Evolutionary conservation across 2,888 invertebrate genomes (phyloP), one percentile per base, ranked within the genome.

Genomic region (Hydraecia micacea): DNA sequence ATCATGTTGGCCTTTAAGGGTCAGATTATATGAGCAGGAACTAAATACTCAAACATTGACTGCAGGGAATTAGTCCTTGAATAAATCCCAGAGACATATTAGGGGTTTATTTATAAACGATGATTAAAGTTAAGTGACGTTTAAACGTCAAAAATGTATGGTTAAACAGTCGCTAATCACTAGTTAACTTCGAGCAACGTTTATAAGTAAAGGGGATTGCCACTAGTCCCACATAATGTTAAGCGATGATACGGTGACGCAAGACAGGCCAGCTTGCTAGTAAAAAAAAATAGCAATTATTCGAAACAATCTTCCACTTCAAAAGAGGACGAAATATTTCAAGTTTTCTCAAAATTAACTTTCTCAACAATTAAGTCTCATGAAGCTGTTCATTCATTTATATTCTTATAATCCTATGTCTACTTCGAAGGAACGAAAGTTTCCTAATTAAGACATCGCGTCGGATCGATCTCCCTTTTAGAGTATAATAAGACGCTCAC

Each of bases 391-490:
- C 21, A 58, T 81, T 71, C 55, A 9, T 67, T 71, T 25, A 28
- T 65, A 36, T 75, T 55, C 46, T 46, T 46, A 32, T 67, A 67
- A 67, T 71, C 52, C 60, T 18, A 25, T 36, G 21, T 62, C 60
- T 74, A 13, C 52, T 25, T 36, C n/a, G 36, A 67, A 55, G 13
- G 42, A 39, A 58, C 32, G 55, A 58, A 81, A 81, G 49, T 81
- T 81, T 82, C n/a, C 7, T 68, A 82, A 81, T 82, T 72, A 81
- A 77, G 72, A 63, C 15, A 46, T 70, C 36, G n/a, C 11, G 28
- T 72, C 39, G 42, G 58, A 55, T 76, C 71, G 81, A 71, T 81
- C n/a, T 66, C 62, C 5, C 63, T 55, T 58, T 39, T 36, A 13
- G 63, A 39, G 42, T 60, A 71, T 70, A 81, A 75, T 80, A 66